phyloP scores from a whole-genome alignment of 2,797 vertebrate species.

The Ptychobarbus kaznakovi region DNA sequence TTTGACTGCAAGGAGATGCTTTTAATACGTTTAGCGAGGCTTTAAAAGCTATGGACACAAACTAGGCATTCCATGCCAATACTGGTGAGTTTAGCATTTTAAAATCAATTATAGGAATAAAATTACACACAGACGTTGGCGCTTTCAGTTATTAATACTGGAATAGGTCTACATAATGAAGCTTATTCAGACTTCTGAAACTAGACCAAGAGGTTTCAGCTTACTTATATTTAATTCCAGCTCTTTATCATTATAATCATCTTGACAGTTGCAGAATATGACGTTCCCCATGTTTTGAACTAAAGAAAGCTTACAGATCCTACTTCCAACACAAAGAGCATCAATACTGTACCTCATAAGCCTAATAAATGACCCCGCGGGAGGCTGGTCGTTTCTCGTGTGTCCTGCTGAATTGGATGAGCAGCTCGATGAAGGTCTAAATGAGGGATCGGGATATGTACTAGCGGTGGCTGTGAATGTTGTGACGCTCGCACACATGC shows the following conservation, averaged over 20 bases:
- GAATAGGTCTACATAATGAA: constrained; percentile 7
- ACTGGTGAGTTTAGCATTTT: no score
- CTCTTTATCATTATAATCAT: constrained; percentile 49
- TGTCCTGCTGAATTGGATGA: constrained; percentile 36
- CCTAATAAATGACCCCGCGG: constrained; percentile 41
- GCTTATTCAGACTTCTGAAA: constrained; percentile 15
- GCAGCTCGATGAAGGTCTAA: constrained; percentile 50
- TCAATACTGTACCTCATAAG: constrained; percentile 43
- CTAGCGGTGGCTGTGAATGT: constrained; percentile 34
- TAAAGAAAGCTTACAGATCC: constrained; percentile 37
- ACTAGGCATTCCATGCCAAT: not conserved
- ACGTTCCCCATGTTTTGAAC: constrained; percentile 41
- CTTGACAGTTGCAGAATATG: constrained; percentile 30
- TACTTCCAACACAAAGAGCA: constrained; percentile 54
- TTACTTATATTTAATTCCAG: constrained; percentile 16
- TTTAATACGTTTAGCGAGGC: not conserved
- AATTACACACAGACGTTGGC: not conserved
- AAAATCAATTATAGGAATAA: not conserved
- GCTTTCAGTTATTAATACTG: not conserved
- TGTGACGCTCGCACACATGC: constrained; percentile 42
- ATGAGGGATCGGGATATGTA: constrained; percentile 36
- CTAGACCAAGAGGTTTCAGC: constrained; percentile 11
- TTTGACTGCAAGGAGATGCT: not conserved
- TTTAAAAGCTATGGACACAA: not conserved
- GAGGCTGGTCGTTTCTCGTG: constrained; percentile 47